Base-by-base conservation (phyloP, 2,113 vertebrate genomes). In the Prunella fulvescens region DNA sequence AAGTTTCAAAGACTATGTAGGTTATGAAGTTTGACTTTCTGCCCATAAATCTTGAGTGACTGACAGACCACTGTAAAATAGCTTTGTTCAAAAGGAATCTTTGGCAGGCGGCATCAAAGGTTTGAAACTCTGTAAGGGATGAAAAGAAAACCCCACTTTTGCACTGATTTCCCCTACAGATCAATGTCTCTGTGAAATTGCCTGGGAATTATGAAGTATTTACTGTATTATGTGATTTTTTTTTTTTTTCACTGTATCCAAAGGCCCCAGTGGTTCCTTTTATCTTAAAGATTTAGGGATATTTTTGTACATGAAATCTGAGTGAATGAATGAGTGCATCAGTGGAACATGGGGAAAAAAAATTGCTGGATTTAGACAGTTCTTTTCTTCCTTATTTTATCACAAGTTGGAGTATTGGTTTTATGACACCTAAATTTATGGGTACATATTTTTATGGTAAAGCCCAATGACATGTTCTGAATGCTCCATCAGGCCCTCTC, bases 1-100 rank as follows among this genome's bases (percentile, higher is more conserved):
- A 96, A 97, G 91, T 97, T 98, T 97, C 96, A 98, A 97, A 98
- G 96, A 95, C 86, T 87, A 4, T 90, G 73, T 90, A 95, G 92
- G 92, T 97, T 97, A 96, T 92, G 77, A 96, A 97, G 87, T 95
- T 96, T 96, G 92, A 95, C 95, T 97, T 96, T 94, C 86, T 97
- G 88, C 54, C 90, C 11, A 13, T 92, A 94, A 96, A 96, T 97
- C 80, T 96, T 93, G 84, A 96, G 67, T 97, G 96, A 98, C 94
- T 96, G 97, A 96, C 86, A 93, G 73, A 65, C 83, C 90, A 84
- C 90, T 88, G 66, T 93, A 92, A 97, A 97, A 95, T 61, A 91
- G 67, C 90, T 97, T 96, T 97, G 89, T 96, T 97, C 84, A 96
- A 80, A 97, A 96, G 92, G 90, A 88, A 70, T 97, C 91, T 95